Base-by-base conservation (phyloP, 2,797 vertebrate genomes). In the Crypturellus tataupa region DNA sequence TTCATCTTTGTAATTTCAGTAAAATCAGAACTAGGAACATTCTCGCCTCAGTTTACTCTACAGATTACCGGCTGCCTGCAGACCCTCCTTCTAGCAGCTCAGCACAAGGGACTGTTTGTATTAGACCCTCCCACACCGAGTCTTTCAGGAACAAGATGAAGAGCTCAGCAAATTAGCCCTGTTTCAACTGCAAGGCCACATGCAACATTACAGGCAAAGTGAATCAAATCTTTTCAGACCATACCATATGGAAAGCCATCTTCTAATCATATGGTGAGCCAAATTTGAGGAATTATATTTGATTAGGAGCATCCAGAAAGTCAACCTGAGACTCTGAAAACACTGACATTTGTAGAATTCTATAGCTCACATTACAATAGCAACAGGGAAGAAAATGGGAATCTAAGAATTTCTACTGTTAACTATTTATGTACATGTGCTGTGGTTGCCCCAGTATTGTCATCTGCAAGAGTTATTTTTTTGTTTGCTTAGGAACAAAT, bases 141-240 rank as follows among this genome's bases (percentile, higher is more conserved):
- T 33, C 58, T 83, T 80, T 92, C 67, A 77, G 64, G 71, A 73
- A 81, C 7, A 24, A 87, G 58, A 83, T 17, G 51, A 91, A 72
- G 46, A 77, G 77, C 33, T 53, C 60, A 4, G 69, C 56, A 83
- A 33, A 13, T 56, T 23, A 13, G 19, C 31, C 10, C 6, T 77
- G 56, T 46, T 83, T 23, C 35, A 33, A 18, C 44, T 27, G 58
- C 40, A 77, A 77, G 62, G 47, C 62, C 60, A 75, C 83, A 58
- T 21, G 17, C 53, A 75, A 33, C 3, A 29, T 49, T 64, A 92
- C 35, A 27, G 40, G 75, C 55, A 91, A 77, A 90, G 84, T 65
- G 87, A 93, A 91, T 85, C 29, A 94, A 89, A 95, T 89, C 63
- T 47, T 93, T 70, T 67, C 72, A 85, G 85, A 82, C 12, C 21